Percentiles rank a stretch among this genome's conserved stretches.
phyloP scores from a whole-genome alignment of 2,888 invertebrate species.

The Acleris literana region DNA sequence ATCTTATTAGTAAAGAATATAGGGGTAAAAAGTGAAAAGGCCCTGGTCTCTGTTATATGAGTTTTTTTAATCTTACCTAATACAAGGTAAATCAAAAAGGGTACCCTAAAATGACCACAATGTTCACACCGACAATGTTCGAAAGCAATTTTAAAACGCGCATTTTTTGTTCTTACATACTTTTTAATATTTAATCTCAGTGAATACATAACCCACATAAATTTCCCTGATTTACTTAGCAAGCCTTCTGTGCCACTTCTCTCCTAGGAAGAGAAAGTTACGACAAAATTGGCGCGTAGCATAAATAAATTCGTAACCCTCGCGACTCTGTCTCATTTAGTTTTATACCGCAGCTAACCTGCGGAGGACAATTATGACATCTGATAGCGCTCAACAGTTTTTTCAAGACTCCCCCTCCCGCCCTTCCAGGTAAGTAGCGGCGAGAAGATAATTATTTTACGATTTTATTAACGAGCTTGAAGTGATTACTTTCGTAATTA shows the following conservation, averaged over 20 bases:
- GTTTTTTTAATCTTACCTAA: too few relatives aligned
- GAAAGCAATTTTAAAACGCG: too few relatives aligned
- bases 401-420: constrained; percentile 42
- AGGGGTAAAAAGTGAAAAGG: too few relatives aligned
- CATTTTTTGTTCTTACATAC: background rate
- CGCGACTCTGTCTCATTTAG: constrained; percentile 33
- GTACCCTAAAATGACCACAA: too few relatives aligned
- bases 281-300: constrained; percentile 47
- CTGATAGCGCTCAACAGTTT: constrained; percentile 54
- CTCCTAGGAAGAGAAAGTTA: constrained; percentile 40
- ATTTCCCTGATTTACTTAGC: constrained; percentile 16
- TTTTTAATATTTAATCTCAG: background rate
- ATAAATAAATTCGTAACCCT: constrained; percentile 51
- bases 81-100: too few relatives aligned
- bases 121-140: too few relatives aligned
- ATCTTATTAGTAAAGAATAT: too few relatives aligned
- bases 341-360: constrained; percentile 43
- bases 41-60: too few relatives aligned
- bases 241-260: constrained; percentile 22
- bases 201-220: constrained; percentile 2
- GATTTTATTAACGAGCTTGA: constrained; percentile 42
- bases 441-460: constrained; percentile 49
- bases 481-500: constrained; percentile 34
- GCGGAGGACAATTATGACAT: constrained; percentile 58
- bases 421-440: background rate